Evolutionary conservation across 2,888 invertebrate species (phyloP).

Genomic region (Periphyllus acericola): DNA sequence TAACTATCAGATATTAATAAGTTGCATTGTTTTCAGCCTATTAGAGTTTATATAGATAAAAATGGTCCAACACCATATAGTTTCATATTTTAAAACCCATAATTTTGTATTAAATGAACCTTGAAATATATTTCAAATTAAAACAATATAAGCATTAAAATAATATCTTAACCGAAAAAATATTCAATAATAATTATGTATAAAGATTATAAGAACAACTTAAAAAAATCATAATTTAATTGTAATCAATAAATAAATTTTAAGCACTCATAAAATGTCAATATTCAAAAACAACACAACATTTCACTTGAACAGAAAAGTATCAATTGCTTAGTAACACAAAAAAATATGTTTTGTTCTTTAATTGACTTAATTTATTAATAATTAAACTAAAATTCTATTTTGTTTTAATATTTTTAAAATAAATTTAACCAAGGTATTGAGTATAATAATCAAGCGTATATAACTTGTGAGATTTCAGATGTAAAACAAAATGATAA

Average conservation of each 20-base stretch:
- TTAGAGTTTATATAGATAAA: background rate
- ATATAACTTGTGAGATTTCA: background rate
- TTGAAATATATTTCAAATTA: background rate
- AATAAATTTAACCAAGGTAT: background rate
- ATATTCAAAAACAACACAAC: background rate
- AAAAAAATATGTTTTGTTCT: background rate
- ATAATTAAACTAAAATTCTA: background rate
- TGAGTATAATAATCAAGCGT: slow-evolving; percentile 21
- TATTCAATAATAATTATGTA: background rate
- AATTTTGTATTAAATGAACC: too few species aligned
- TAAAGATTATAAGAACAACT: background rate
- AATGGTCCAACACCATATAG: slow-evolving; percentile 13
- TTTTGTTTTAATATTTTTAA: background rate
- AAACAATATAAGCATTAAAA: slow-evolving; percentile 13
- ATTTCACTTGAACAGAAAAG: background rate
- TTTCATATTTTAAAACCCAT: background rate
- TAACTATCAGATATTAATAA: background rate
- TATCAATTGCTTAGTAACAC: too few species aligned
- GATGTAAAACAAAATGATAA: background rate
- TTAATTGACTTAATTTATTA: background rate
- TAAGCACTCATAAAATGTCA: background rate
- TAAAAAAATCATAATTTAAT: background rate
- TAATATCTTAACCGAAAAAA: background rate
- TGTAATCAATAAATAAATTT: background rate
- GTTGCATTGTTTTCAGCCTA: background rate